Percentiles rank a stretch among this genome's conserved stretches.
Evolutionary conservation across 1,140 invertebrate genomes (phyloP).

Genomic region (Drosophila trapezifrons): DNA sequence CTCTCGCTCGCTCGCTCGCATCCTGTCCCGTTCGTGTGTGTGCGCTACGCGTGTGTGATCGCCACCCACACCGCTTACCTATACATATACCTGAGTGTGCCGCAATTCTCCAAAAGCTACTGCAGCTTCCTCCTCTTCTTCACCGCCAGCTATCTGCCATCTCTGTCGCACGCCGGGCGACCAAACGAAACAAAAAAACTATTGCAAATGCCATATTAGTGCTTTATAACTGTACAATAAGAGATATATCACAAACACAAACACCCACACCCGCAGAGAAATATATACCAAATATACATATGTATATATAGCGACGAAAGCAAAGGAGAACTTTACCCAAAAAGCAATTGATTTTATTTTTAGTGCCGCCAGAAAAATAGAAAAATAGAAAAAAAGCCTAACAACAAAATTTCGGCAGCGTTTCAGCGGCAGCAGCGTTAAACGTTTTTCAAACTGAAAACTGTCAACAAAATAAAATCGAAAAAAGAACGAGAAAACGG

Average conservation of each 20-base stretch:
- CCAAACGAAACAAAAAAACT: slow-evolving; percentile 20
- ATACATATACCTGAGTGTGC: slow-evolving; percentile 7
- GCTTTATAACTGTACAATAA: slow-evolving; percentile 80
- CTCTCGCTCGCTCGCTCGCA: slow-evolving; percentile 2
- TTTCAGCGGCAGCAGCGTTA: slow-evolving; percentile 44
- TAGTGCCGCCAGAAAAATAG: slow-evolving; percentile 63
- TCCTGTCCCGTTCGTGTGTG: slow-evolving; percentile 26
- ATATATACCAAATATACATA: slow-evolving; percentile 24
- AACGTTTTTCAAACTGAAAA: slow-evolving; percentile 54
- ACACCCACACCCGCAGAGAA: slow-evolving; percentile 5
- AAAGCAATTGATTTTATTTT: slow-evolving; percentile 77
- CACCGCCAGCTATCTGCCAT: slow-evolving; percentile 38
- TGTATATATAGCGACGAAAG: slow-evolving; percentile 30
- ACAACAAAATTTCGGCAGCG: slow-evolving; percentile 45
- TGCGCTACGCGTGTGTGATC: slow-evolving; percentile 26
- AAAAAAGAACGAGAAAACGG: slow-evolving; percentile 1
- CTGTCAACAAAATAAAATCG: slow-evolving; percentile 45
- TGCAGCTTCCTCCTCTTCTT: slow-evolving; percentile 23
- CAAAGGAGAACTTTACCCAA: slow-evolving; percentile 43
- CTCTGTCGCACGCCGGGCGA: slow-evolving; percentile 71
- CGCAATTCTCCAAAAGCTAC: slow-evolving; percentile 40
- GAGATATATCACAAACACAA: slow-evolving; percentile 51
- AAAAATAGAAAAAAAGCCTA: slow-evolving; percentile 41
- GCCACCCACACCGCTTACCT: slow-evolving; percentile 22
- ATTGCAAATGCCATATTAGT: slow-evolving; percentile 76